Percentiles rank a stretch among this genome's conserved stretches.
phyloP scores from a whole-genome alignment of 2,797 vertebrate genomes.

The Halcyon badia region DNA sequence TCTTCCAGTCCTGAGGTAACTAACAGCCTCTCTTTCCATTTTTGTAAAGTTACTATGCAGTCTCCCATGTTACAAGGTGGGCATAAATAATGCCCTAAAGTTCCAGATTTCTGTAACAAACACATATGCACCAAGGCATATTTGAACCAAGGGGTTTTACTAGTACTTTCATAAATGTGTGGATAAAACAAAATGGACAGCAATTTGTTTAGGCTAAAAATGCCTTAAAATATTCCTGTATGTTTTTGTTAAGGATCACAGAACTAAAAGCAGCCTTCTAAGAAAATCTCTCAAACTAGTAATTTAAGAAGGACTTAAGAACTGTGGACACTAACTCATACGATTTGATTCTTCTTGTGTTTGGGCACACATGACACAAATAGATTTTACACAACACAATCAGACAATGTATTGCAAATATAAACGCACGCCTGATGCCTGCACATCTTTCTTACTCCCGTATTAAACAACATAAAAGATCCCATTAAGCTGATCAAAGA shows the following conservation, averaged over 20 bases:
- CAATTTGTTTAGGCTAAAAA: background rate
- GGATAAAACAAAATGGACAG: background rate
- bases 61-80: fast-evolving
- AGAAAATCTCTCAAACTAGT: background rate
- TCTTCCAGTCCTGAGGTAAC: background rate
- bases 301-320: background rate
- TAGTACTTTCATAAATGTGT: background rate
- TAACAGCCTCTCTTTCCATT: background rate
- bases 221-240: background rate
- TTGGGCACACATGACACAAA: background rate
- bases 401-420: background rate
- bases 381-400: background rate
- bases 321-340: background rate
- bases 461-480: background rate
- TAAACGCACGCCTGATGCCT: background rate
- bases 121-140: background rate
- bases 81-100: background rate
- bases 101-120: background rate
- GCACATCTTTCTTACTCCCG: background rate
- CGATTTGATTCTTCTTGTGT: fast-evolving
- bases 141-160: background rate
- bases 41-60: background rate
- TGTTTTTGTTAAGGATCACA: background rate
- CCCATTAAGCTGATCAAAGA: no score
- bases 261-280: background rate